phyloP scores from a whole-genome alignment of 1,140 invertebrate genomes.

The Caerostris darwini region DNA sequence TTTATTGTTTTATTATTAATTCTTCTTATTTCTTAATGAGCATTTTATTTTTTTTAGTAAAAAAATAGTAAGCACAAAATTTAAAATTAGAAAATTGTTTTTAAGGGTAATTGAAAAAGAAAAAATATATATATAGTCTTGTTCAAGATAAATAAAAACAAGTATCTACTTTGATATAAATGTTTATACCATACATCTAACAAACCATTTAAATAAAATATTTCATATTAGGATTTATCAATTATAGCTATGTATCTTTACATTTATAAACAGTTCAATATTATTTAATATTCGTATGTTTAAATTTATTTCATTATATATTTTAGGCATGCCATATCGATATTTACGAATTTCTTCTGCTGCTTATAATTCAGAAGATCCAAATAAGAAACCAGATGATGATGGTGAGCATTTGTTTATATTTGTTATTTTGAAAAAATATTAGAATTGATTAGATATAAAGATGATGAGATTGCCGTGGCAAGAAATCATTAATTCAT shows the following conservation, averaged over 20 bases:
- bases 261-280: not conserved
- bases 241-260: not conserved
- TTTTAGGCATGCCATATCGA: not conserved
- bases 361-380: slow-evolving; percentile 60
- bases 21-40: too few species aligned
- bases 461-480: not conserved
- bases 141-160: not conserved
- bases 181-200: too few species aligned
- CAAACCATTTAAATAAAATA: not conserved
- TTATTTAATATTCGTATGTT: not conserved
- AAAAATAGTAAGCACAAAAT: too few species aligned
- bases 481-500: too few species aligned
- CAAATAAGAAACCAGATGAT: slow-evolving; percentile 54
- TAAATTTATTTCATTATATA: not conserved
- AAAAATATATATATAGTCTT: not conserved
- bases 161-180: too few species aligned
- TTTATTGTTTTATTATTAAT: too few species aligned
- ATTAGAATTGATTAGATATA: not conserved
- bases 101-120: too few species aligned
- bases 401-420: not conserved
- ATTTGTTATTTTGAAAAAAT: not conserved
- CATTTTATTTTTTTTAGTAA: too few species aligned
- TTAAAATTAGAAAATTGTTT: too few species aligned
- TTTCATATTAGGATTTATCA: not conserved
- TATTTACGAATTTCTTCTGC: slow-evolving; percentile 27